These are phyloP conservation scores for Colossoma macropomum DNA, from an alignment of 2,113 vertebrate species.

Conservation along the genomic window DNA sequence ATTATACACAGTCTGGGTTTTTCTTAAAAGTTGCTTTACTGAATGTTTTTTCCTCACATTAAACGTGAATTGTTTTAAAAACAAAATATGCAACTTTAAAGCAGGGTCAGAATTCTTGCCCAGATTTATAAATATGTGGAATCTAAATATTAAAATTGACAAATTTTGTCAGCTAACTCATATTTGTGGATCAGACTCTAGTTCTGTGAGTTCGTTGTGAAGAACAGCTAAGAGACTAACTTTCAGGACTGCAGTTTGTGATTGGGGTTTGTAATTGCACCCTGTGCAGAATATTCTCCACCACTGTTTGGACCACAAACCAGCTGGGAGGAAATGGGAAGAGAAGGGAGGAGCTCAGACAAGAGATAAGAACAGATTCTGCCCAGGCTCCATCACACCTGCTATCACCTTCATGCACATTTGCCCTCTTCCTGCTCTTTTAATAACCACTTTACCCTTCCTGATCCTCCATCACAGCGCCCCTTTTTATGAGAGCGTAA, in stretches of 20 bases:
- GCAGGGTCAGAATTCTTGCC: no score
- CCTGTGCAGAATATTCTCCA: conserved; percentile 38
- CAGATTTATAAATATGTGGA: no score
- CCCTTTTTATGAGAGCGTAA: conserved; percentile 66
- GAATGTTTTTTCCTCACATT: no score
- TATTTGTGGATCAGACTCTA: no score
- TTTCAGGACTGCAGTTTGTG: background rate
- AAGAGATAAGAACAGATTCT: conserved; percentile 59
- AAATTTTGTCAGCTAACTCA: no score
- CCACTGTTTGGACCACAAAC: conserved; percentile 27
- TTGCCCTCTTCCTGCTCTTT: conserved; percentile 61
- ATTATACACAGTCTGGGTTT: no score
- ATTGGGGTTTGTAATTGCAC: background rate
- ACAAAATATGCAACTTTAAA: no score
- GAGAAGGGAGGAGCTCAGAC: conserved; percentile 46
- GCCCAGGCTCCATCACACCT: conserved; percentile 63
- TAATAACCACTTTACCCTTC: conserved; percentile 54
- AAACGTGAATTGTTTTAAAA: no score
- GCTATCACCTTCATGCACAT: conserved; percentile 64
- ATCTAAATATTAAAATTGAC: no score
- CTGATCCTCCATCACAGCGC: conserved; percentile 62
- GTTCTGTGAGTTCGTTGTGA: background rate
- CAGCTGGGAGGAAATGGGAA: conserved; percentile 51
- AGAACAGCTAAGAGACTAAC: background rate
- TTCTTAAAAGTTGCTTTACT: no score